A percentile compares a stretch with the other conserved stretches of the same genome.
Evolutionary conservation across 2,888 invertebrate genomes (phyloP).

Genomic region (Phengaris arion): DNA sequence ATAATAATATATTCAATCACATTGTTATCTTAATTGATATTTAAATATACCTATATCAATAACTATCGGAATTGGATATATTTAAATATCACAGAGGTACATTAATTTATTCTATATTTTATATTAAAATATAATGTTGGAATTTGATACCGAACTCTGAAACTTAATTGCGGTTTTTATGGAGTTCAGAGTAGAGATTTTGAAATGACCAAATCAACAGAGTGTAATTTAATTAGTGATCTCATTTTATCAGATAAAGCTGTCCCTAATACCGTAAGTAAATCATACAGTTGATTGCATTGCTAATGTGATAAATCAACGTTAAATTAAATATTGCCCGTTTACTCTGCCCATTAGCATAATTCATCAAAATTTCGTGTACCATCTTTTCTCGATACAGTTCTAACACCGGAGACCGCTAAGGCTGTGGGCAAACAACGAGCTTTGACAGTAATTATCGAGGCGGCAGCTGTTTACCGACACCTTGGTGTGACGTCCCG

Average conservation of each 20-base stretch:
- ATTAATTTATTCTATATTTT: too few species aligned
- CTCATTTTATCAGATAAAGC: background rate
- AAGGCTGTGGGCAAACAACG: slow-evolving; percentile 62
- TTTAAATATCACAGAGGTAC: too few species aligned
- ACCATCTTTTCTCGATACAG: slow-evolving; percentile 40
- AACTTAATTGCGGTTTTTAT: too few species aligned
- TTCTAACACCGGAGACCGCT: slow-evolving; percentile 49
- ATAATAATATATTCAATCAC: background rate
- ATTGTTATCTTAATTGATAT: too few species aligned
- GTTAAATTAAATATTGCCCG: slow-evolving; percentile 26
- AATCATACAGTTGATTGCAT: background rate
- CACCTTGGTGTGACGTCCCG: slow-evolving; percentile 76
- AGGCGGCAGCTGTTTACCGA: slow-evolving; percentile 68
- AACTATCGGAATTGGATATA: too few species aligned
- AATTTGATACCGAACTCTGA: too few species aligned
- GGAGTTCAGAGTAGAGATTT: too few species aligned
- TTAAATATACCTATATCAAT: too few species aligned
- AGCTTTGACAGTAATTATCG: slow-evolving; percentile 75
- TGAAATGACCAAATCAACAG: too few species aligned
- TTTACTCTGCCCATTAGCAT: slow-evolving; percentile 36
- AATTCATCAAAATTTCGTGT: slow-evolving; percentile 41
- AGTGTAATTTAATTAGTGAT: too few species aligned
- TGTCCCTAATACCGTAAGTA: background rate
- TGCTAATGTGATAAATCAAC: slow-evolving; percentile 28
- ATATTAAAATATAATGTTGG: too few species aligned